Percentiles rank a stretch among this genome's conserved stretches.
These are phyloP conservation scores for Drosophila obscura DNA, from an alignment of 1,140 invertebrate genomes.

Conservation along the genomic window DNA sequence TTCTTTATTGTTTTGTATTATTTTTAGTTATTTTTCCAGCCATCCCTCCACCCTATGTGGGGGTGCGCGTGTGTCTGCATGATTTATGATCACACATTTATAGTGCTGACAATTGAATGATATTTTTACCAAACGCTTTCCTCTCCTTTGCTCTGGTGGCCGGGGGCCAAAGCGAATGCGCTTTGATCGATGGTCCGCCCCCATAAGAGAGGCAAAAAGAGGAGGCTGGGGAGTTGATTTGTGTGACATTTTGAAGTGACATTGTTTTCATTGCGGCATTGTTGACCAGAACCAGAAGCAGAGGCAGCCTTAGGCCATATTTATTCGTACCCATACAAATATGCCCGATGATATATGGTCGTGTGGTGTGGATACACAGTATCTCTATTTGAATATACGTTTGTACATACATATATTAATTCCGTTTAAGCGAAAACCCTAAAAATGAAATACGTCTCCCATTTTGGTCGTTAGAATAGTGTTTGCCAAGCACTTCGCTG, in stretches of 20 bases:
- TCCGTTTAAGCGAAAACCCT: conserved; percentile 32
- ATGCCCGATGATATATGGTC: conserved; percentile 44
- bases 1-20: conserved; percentile 70
- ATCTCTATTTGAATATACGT: conserved; percentile 24
- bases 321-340: conserved; percentile 40
- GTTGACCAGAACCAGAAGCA: conserved; percentile 31
- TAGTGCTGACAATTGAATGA: conserved; percentile 83
- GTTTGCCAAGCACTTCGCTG: conserved; percentile 26
- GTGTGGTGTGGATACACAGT: conserved; percentile 1
- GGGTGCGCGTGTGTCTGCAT: conserved; percentile 59
- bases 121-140: conserved; percentile 68
- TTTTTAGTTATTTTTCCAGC: conserved; percentile 64
- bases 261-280: conserved; percentile 61
- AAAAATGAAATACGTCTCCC: conserved; percentile 39
- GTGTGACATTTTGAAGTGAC: conserved; percentile 65
- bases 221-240: conserved; percentile 42
- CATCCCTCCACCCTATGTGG: background rate
- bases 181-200: conserved; percentile 60
- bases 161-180: conserved; percentile 24
- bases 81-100: conserved; percentile 82
- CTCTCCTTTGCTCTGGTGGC: conserved; percentile 29
- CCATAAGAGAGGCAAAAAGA: background rate
- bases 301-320: conserved; percentile 46
- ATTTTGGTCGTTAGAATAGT: conserved; percentile 38
- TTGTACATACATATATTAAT: conserved; percentile 11